Conservation (phyloP, 1,140 invertebrate species). For the Lordiphosa clarofinis region DNA sequence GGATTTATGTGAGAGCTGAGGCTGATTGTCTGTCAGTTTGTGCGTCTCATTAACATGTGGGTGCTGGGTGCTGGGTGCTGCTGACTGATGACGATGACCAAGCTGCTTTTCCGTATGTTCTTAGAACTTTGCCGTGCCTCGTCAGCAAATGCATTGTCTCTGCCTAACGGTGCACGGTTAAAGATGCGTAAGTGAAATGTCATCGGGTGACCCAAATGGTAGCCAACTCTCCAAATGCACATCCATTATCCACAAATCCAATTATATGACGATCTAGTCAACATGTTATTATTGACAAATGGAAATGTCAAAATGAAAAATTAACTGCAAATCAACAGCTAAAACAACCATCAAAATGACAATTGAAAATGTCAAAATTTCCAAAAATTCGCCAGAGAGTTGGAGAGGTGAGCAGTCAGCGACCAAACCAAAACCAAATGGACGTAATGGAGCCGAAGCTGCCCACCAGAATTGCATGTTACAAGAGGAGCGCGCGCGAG, state of each 20-base stretch:
- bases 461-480: slow-evolving; percentile 38
- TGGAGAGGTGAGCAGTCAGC: slow-evolving; percentile 13
- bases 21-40: slow-evolving; percentile 19
- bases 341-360: slow-evolving; percentile 44
- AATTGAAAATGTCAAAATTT: slow-evolving; percentile 70
- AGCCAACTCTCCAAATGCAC: slow-evolving; percentile 28
- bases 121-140: slow-evolving; percentile 31
- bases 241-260: slow-evolving; percentile 26
- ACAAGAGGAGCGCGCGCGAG: slow-evolving; percentile 51
- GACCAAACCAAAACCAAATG: slow-evolving; percentile 21
- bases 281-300: slow-evolving; percentile 77
- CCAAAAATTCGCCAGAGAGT: slow-evolving; percentile 34
- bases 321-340: slow-evolving; percentile 68
- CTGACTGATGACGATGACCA: slow-evolving; percentile 46
- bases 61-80: too few species aligned
- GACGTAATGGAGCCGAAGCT: slow-evolving; percentile 35
- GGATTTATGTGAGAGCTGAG: slow-evolving; percentile 45
- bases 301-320: slow-evolving; percentile 78
- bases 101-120: slow-evolving; percentile 21
- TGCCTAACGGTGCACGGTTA: slow-evolving; percentile 46
- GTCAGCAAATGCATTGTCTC: slow-evolving; percentile 34
- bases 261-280: slow-evolving; percentile 39
- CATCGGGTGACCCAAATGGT: slow-evolving; percentile 11
- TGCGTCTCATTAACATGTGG: slow-evolving; percentile 56
- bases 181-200: slow-evolving; percentile 55